Percentiles rank a stretch among this genome's conserved stretches.
Evolutionary conservation across 2,888 invertebrate genomes (phyloP).

Genomic region (Rhorus exstirpatorius): DNA sequence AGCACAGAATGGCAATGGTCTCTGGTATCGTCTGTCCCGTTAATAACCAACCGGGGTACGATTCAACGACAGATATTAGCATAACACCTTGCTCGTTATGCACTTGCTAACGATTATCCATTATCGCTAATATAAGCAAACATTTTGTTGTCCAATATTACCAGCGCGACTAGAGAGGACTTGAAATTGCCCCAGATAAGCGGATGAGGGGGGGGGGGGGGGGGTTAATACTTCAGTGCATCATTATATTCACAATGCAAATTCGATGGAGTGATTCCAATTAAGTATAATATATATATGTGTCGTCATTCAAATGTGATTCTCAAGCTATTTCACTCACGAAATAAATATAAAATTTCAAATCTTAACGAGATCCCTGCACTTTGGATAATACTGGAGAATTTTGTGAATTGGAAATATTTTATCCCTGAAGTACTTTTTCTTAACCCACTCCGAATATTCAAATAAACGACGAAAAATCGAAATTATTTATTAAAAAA

Average conservation of each 20-base stretch:
- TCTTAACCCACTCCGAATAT: too few species aligned
- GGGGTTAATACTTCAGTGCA: constrained; percentile 12
- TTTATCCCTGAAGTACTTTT: too few species aligned
- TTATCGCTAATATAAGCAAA: constrained; percentile 54
- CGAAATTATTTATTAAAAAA: too few species aligned
- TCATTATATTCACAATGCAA: constrained; percentile 24
- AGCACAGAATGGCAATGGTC: constrained; percentile 34
- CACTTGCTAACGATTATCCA: constrained; percentile 68
- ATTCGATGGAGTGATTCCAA: neutral
- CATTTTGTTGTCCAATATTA: constrained; percentile 52
- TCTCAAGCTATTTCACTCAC: neutral
- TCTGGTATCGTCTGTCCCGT: constrained; percentile 52
- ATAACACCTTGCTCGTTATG: constrained; percentile 67
- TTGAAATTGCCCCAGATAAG: constrained; percentile 39
- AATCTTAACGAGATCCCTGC: too few species aligned
- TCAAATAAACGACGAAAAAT: too few species aligned
- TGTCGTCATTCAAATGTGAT: too few species aligned
- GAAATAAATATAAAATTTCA: neutral
- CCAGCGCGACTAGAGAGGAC: neutral
- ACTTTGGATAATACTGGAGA: too few species aligned
- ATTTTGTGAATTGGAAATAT: too few species aligned
- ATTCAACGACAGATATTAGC: constrained; percentile 64
- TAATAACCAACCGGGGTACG: constrained; percentile 63
- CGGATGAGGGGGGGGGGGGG: too few species aligned
- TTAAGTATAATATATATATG: neutral